Evolutionary conservation across 2,797 vertebrate genomes (phyloP).

Genomic region (Rhinichthys osculus): DNA sequence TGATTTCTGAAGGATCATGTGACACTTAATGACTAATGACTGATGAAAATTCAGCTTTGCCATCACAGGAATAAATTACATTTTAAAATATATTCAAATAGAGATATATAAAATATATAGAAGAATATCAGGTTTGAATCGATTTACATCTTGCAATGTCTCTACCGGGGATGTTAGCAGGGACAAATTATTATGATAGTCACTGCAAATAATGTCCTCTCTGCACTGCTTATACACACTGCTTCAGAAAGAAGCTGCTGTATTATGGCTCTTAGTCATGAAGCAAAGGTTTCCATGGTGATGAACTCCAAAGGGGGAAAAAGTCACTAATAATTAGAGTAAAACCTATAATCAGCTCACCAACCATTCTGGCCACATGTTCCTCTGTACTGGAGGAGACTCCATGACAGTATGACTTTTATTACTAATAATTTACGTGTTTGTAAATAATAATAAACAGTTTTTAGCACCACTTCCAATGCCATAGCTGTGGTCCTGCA

Average conservation of each 20-base stretch:
- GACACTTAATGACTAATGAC: background rate
- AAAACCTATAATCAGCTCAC: conserved; percentile 36
- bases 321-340: conserved; percentile 35
- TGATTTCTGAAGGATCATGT: background rate
- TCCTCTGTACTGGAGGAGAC: background rate
- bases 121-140: background rate
- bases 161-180: background rate
- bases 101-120: background rate
- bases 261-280: conserved; percentile 1
- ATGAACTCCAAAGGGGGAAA: conserved; percentile 38
- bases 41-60: background rate
- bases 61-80: background rate
- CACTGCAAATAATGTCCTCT: background rate
- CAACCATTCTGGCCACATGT: background rate
- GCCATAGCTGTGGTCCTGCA: background rate
- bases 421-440: background rate
- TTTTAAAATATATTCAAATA: background rate
- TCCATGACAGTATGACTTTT: background rate
- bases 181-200: background rate
- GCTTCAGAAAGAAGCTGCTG: conserved; percentile 31
- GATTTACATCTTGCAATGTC: background rate
- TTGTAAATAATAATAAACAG: background rate
- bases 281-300: conserved; percentile 45
- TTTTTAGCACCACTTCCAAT: background rate
- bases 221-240: background rate